Evolutionary conservation across 2,113 vertebrate species (phyloP), one percentile per base, ranked within the genome.

Genomic region (Apistogramma diplotaenia): DNA sequence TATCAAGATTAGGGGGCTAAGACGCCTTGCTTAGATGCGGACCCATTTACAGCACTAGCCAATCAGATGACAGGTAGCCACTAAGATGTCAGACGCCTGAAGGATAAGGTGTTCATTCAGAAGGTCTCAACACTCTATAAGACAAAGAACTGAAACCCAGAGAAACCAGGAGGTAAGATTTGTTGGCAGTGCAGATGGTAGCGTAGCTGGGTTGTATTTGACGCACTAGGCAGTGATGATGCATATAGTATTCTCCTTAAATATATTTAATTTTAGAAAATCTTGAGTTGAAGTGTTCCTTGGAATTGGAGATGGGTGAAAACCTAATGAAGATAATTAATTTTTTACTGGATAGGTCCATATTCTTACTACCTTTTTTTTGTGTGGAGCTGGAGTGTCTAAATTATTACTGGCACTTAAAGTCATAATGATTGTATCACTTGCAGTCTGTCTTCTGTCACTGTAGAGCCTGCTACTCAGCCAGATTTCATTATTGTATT

Each of bases 1-100:
- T 93, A 92, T 95, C 74, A 90, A 94, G 96, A 96, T 96, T 96
- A 96, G 83, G 83, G 78, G 90, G 90, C 95, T 96, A 96, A 93
- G 89, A 76, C 84, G 89, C 94, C 94, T 91, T 83, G 81, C 91
- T 85, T 85, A 83, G 89, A 82, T 79, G 78, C 85, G 89, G 86
- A 90, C 82, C 82, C 83, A 87, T 89, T 94, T 92, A 87, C 56
- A 21, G 33, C 53, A 12, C 62, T 58, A 65, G 87, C 95, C 95
- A 95, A 95, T 95, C 92, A 92, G 92, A 51, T 53, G 73, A 40
- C 82, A 56, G 87, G 62, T 67, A 85, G 84, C 88, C 76, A 25
- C 73, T 58, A 85, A 78, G 85, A 83, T 80, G 89, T 93, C 85
- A 89, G 84, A 71, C 71, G 49, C 82, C 85, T 82, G 73, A 87